Evolutionary conservation across 1,140 invertebrate genomes (phyloP).

Genomic region (Hycleus cichorii): DNA sequence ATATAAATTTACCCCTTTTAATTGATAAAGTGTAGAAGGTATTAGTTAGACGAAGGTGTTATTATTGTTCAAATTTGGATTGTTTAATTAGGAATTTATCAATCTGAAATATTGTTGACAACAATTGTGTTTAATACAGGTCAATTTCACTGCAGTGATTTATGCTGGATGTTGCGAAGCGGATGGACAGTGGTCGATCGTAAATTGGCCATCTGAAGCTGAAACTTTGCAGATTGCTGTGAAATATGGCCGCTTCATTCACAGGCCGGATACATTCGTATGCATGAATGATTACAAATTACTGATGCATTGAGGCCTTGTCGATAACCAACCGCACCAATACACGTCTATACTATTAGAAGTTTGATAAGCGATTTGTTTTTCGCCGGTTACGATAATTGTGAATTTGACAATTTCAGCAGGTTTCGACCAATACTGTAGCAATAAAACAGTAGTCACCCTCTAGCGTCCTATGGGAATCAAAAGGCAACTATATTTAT

Average conservation of each 20-base stretch:
- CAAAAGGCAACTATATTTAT: slow-evolving; percentile 24
- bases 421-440: slow-evolving; percentile 21
- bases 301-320: slow-evolving; percentile 23
- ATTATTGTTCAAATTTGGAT: too few species aligned
- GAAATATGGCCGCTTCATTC: slow-evolving; percentile 37
- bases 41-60: too few species aligned
- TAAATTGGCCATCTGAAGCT: slow-evolving; percentile 33
- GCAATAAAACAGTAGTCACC: slow-evolving; percentile 1
- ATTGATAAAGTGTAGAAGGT: too few species aligned
- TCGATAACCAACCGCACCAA: slow-evolving; percentile 11
- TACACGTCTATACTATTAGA: neutral
- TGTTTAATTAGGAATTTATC: too few species aligned
- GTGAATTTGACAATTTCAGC: slow-evolving; percentile 33
- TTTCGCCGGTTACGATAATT: slow-evolving; percentile 23
- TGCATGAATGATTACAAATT: slow-evolving; percentile 36
- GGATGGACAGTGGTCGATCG: slow-evolving; percentile 27
- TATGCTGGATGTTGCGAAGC: neutral
- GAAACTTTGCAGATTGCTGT: slow-evolving; percentile 33
- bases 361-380: neutral
- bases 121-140: too few species aligned
- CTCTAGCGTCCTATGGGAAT: slow-evolving; percentile 19
- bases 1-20: too few species aligned
- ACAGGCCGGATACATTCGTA: slow-evolving; percentile 29
- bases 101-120: too few species aligned
- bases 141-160: neutral